Base-by-base conservation (phyloP, 2,888 invertebrate species). In the Cerastis leucographa region DNA sequence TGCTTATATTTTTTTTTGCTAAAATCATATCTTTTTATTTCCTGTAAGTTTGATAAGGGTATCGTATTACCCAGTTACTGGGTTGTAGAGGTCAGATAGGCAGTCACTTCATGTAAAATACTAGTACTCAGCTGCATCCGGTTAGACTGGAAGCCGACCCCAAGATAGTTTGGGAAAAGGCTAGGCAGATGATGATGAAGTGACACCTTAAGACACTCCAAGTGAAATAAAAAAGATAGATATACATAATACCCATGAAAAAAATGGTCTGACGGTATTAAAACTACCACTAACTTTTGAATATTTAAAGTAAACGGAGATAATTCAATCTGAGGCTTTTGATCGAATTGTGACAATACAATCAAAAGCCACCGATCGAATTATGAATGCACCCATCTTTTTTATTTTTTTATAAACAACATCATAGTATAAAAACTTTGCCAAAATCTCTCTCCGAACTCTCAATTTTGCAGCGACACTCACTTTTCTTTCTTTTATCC, bases 21-120 rank as follows among this genome's bases (percentile, higher is more conserved):
- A 1, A 54, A 56, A 68, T 79, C 14, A 74, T 71, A 74, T 44
- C 25, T 71, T 46, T 66, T 71, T 65, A 40, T 83, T 68, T 61
- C 54, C 61, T 62, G 73, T 44, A 9, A 25, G 29, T 77, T 68
- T 71, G 12, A 67, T 22, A 25, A 0, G 29, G n/a, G n/a, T n/a
- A n/a, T n/a, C n/a, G n/a, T n/a, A n/a, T n/a, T n/a, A n/a, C n/a
- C n/a, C n/a, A n/a, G n/a, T n/a, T n/a, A n/a, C n/a, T n/a, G n/a
- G n/a, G n/a, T n/a, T n/a, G n/a, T n/a, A n/a, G n/a, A n/a, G n/a
- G n/a, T n/a, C n/a, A n/a, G n/a, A n/a, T n/a, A n/a, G n/a, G n/a
- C n/a, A n/a, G n/a, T n/a, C n/a, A n/a, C n/a, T n/a, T n/a, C n/a
- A n/a, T n/a, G n/a, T n/a, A n/a, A n/a, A n/a, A n/a, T n/a, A n/a